A percentile compares a stretch with the other conserved stretches of the same genome.
Evolutionary conservation across 2,113 vertebrate species (phyloP).

Genomic region (Paratilapia polleni): DNA sequence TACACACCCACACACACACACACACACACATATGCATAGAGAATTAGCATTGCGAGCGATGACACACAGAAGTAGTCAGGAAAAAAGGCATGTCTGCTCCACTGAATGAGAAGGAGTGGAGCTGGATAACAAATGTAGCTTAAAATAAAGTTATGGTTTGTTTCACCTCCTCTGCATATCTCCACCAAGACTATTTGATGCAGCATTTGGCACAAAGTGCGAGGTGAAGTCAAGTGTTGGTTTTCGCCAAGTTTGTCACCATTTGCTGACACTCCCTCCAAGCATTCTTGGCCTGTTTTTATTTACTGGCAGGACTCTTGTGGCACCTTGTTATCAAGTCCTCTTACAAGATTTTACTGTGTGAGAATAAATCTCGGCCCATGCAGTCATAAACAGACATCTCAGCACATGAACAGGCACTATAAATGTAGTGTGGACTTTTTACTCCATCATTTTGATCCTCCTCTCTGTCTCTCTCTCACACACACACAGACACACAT

Average conservation of each 20-base stretch:
- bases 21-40: neutral
- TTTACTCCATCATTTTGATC: neutral
- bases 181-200: slow-evolving; percentile 5
- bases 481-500: neutral
- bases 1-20: neutral
- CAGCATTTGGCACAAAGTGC: slow-evolving; percentile 30
- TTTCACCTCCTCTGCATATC: neutral
- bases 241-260: slow-evolving; percentile 34
- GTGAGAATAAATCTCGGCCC: slow-evolving; percentile 1
- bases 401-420: neutral
- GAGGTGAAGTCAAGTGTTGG: neutral
- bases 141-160: slow-evolving; percentile 1
- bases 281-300: slow-evolving; percentile 26
- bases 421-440: neutral
- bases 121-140: slow-evolving; percentile 35
- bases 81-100: slow-evolving; percentile 2
- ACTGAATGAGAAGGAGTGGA: slow-evolving; percentile 12
- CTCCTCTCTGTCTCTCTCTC: neutral
- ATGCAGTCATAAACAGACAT: slow-evolving; percentile 27
- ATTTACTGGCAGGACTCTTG: slow-evolving; percentile 23
- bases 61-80: slow-evolving; percentile 31
- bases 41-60: slow-evolving; percentile 27
- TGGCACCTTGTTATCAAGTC: slow-evolving; percentile 48
- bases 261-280: neutral
- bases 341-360: slow-evolving; percentile 13